phyloP scores from a whole-genome alignment of 92 coral and sea anemone species.

The Siderastrea siderea region DNA sequence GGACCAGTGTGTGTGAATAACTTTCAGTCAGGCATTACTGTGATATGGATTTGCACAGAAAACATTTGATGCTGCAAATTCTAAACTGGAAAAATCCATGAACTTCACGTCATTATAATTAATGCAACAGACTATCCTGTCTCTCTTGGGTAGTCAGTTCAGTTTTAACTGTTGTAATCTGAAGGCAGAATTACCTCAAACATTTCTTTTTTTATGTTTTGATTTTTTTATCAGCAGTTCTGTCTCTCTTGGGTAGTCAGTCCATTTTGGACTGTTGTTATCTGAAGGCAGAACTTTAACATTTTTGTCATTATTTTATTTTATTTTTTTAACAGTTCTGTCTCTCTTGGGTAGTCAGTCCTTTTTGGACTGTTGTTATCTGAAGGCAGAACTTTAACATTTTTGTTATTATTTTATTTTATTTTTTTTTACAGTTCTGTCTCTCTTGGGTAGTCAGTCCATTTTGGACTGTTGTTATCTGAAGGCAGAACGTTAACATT shows the following conservation, averaged over 20 bases:
- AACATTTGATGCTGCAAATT: conserved; percentile 44
- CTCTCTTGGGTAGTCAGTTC: conserved; percentile 37
- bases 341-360: too few relatives aligned
- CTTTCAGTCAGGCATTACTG: conserved; percentile 42
- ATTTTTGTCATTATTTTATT: too few relatives aligned
- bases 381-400: too few relatives aligned
- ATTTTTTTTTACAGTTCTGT: too few relatives aligned
- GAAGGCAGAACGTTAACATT: conserved; percentile 26
- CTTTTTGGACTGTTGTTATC: too few relatives aligned
- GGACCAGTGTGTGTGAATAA: conserved; percentile 12
- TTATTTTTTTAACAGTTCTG: too few relatives aligned
- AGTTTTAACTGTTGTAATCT: conserved; percentile 25
- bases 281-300: too few relatives aligned
- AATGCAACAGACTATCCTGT: conserved; percentile 12
- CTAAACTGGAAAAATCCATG: conserved; percentile 29
- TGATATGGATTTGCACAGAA: conserved; percentile 42
- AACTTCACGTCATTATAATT: background rate
- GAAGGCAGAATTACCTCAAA: background rate
- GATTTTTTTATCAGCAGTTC: background rate
- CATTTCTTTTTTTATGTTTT: background rate
- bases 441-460: too few relatives aligned
- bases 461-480: conserved; percentile 58
- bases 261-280: too few relatives aligned
- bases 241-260: conserved; percentile 61
- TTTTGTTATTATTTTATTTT: too few relatives aligned